Evolutionary conservation across 2,888 invertebrate species (phyloP), one percentile per base, ranked within the genome.

Genomic region (Arge pagana): DNA sequence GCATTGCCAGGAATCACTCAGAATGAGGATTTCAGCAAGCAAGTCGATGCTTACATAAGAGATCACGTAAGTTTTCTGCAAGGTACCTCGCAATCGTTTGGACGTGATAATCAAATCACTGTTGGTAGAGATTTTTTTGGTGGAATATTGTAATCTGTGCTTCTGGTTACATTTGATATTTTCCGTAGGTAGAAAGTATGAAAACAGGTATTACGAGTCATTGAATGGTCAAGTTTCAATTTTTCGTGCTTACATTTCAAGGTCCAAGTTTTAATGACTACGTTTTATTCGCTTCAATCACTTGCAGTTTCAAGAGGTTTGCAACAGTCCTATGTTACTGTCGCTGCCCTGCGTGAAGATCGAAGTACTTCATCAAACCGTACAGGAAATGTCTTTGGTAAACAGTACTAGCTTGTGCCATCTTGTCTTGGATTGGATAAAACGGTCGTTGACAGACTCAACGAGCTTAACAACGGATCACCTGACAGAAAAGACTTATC

Each of bases 351-450:
- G 85, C 65, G 79, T 88, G 39, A 83, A 84, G 59, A 84, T 91
- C 54, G 90, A 90, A 75, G 82, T 92, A 58, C 77, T 92, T 60
- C 88, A 89, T 69, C 86, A 86, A 68, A 85, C 85, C 11, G 82
- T 85, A 62, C 83, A 86, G 58, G 85, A 86, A 68, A 85, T 86
- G 80, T 84, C 78, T 3, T 62, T 80, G 51, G 81, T 81, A 10
- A 81, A 81, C 58, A 80, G 82, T 53, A 80, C 79, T 51, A 83
- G 85, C 19, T 74, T 87, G 43, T 83, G 85, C 61, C 80, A 82
- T 39, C 75, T 87, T 56, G 85, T 86, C 4, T 73, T 87, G 37
- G 84, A 85, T 60, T 88, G 86, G 86, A 80, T 86, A 48, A 65
- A 62, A 33, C 62, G 65, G 13, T 62, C 63, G 70, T 31, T 65